Evolutionary conservation across 2,888 invertebrate species (phyloP).

Genomic region (Acrobasis repandana): DNA sequence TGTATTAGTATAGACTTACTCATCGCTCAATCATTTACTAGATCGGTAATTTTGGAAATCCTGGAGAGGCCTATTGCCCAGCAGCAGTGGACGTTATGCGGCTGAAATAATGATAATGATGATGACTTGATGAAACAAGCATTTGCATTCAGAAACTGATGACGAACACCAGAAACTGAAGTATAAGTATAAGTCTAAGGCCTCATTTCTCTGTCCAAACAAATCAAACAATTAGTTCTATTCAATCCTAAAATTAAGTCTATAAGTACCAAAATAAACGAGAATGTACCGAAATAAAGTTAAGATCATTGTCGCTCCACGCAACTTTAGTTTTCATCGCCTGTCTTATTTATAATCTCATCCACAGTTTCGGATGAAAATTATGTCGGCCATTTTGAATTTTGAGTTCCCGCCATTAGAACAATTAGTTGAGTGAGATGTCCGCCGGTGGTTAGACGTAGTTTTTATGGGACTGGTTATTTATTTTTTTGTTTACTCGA

Average conservation of each 20-base stretch:
- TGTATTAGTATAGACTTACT: too few relatives aligned
- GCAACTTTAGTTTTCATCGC: slow-evolving; percentile 77
- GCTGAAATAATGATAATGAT: too few relatives aligned
- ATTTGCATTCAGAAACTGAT: too few relatives aligned
- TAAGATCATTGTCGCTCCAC: slow-evolving; percentile 73
- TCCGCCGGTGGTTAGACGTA: slow-evolving; percentile 69
- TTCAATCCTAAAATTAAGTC: slow-evolving; percentile 28
- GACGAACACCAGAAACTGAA: too few relatives aligned
- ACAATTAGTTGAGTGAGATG: slow-evolving; percentile 82
- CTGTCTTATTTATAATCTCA: slow-evolving; percentile 73
- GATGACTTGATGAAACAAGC: too few relatives aligned
- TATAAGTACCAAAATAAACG: slow-evolving; percentile 30
- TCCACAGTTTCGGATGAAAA: slow-evolving; percentile 68
- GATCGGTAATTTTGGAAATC: too few relatives aligned
- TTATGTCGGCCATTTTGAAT: slow-evolving; percentile 71
- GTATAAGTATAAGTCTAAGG: too few relatives aligned
- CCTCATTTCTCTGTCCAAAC: not conserved
- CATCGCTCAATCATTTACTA: too few relatives aligned
- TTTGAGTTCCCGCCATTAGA: slow-evolving; percentile 75
- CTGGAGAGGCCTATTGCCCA: too few relatives aligned
- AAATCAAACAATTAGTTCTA: not conserved
- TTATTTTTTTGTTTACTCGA: slow-evolving; percentile 44
- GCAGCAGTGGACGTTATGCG: too few relatives aligned
- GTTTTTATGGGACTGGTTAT: slow-evolving; percentile 64
- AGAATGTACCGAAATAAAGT: slow-evolving; percentile 59